Evolutionary conservation across 2,113 vertebrate species (phyloP).

Genomic region (Nothocercus julius): DNA sequence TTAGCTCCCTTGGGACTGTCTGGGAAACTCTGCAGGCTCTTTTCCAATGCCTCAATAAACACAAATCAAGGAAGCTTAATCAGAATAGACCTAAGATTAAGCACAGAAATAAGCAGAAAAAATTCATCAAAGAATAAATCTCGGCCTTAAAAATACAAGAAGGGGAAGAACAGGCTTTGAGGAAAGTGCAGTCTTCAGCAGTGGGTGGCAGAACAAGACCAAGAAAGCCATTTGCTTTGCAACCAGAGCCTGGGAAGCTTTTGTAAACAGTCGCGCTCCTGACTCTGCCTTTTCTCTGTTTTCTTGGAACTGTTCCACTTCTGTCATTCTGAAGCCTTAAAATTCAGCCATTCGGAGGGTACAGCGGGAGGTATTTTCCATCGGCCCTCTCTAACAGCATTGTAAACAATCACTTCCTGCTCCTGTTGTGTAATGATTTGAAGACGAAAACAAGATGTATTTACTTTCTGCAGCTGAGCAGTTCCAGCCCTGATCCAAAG

Average conservation of each 20-base stretch:
- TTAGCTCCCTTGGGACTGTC: not conserved
- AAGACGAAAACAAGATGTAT: slow-evolving; percentile 51
- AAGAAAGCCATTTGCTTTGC: not conserved
- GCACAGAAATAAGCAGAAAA: not conserved
- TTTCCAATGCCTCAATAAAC: not conserved
- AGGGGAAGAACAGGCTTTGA: not conserved
- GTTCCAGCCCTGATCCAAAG: slow-evolving; percentile 40
- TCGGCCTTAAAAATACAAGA: not conserved
- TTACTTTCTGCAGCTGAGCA: slow-evolving; percentile 53
- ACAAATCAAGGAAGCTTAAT: not conserved
- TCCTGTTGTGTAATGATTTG: slow-evolving; percentile 35
- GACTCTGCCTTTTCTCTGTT: not conserved
- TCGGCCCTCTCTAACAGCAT: not conserved
- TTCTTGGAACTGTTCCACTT: not conserved
- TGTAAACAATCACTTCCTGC: slow-evolving; percentile 60
- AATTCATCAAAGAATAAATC: not conserved
- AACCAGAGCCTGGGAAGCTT: not conserved
- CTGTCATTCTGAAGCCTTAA: not conserved
- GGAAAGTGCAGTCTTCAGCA: not conserved
- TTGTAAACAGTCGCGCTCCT: not conserved
- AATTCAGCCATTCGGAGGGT: not conserved
- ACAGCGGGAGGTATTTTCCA: not conserved
- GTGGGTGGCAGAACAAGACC: not conserved
- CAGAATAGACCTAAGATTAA: not conserved
- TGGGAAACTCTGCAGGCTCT: too few species aligned